Evolutionary conservation across 2,797 vertebrate genomes (phyloP).

Genomic region (Ptychadena robeensis): DNA sequence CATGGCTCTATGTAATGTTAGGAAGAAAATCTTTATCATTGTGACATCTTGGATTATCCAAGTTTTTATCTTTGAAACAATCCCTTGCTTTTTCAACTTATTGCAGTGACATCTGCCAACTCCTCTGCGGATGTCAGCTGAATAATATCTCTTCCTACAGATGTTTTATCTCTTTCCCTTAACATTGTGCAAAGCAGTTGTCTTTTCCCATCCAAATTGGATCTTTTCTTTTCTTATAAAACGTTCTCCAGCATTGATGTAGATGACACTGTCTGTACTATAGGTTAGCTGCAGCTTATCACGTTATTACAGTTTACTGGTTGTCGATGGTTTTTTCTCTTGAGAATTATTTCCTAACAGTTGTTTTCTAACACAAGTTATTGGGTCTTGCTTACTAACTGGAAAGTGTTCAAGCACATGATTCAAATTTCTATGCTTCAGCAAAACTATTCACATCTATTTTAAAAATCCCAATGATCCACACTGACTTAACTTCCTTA

Average conservation of each 20-base stretch:
- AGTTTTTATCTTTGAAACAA: constrained; percentile 70
- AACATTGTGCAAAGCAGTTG: constrained; percentile 59
- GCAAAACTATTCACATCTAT: background rate
- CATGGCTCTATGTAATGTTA: constrained; percentile 50
- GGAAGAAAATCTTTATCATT: constrained; percentile 61
- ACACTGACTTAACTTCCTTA: no score
- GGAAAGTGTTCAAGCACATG: background rate
- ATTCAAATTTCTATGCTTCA: background rate
- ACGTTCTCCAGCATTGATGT: constrained; percentile 6
- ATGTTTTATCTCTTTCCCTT: constrained; percentile 66
- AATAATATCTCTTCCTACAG: constrained; percentile 71
- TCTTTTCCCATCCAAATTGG: constrained; percentile 43
- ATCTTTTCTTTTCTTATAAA: constrained; percentile 2
- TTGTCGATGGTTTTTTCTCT: background rate
- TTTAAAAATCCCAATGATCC: no score
- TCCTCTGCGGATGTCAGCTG: constrained; percentile 75
- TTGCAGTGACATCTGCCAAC: constrained; percentile 72
- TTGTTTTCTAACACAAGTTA: background rate
- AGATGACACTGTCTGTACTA: constrained; percentile 27
- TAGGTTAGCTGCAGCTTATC: constrained; percentile 33
- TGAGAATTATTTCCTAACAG: background rate
- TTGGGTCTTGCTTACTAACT: background rate
- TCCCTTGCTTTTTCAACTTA: constrained; percentile 64
- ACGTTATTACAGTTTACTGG: constrained; percentile 9
- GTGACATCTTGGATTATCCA: constrained; percentile 67